Evolutionary conservation across 2,113 vertebrate species (phyloP), one percentile per base, ranked within the genome.

Genomic region (Pterophyllum scalare): DNA sequence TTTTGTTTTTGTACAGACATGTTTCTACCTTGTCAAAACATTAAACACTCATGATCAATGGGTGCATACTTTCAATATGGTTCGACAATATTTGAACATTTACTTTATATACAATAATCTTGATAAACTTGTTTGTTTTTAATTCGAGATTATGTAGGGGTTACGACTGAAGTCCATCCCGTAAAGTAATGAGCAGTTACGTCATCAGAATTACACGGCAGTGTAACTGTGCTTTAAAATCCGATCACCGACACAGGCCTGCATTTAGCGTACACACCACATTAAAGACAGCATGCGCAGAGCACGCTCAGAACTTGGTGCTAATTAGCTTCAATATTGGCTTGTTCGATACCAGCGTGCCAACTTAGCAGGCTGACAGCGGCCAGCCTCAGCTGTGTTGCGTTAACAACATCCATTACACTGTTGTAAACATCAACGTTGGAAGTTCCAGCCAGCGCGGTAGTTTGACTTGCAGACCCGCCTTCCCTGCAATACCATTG

Each of bases 391-490:
- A 79, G 38, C 28, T 56, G 85, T 60, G 85, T 87, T 86, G 76
- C 89, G 76, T 87, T 88, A 93, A 91, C 90, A 92, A 89, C 67
- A 86, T 84, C 77, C 74, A 72, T 72, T 26, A n/a, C 81, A 58
- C 57, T 62, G 72, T 82, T 86, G 80, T 90, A 83, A 90, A 94
- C 91, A 91, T 65, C 60, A 87, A 83, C 75, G 84, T 20, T 87
- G 70, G 85, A 90, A 93, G 56, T 88, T 92, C 46, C 46, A 77
- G 24, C 46, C 9, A 90, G 82, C 90, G 92, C 46, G 92, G 19
- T 95, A 54, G 92, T 74, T 74, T 85, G 94, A 89, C 79, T 52
- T 2, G 65, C 33, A 92, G 70, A 31, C 92, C 92, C 93, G 75
- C 94, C 92, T 80, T 43, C 46, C 0, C 57, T 59, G 6, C 17